Evolutionary conservation across 2,888 invertebrate genomes (phyloP).

Genomic region (Rhaphigaster nebulosa): DNA sequence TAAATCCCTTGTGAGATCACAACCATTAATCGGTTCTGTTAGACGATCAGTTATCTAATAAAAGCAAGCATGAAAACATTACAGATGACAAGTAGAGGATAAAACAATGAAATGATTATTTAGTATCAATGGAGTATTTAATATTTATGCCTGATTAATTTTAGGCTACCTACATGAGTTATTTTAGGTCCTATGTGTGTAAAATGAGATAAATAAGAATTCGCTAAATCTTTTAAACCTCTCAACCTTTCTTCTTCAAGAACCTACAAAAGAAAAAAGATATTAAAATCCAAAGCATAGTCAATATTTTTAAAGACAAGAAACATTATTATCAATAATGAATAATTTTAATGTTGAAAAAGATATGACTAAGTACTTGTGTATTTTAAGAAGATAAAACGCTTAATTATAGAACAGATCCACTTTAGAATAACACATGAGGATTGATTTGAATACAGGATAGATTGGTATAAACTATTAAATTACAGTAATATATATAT

Average conservation of each 20-base stretch:
- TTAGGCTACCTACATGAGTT: constrained; percentile 72
- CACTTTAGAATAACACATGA: neutral
- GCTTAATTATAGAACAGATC: neutral
- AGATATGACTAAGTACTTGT: neutral
- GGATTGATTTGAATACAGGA: neutral
- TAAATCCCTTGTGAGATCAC: constrained; percentile 75
- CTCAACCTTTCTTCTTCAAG: constrained; percentile 91
- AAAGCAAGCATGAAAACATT: neutral
- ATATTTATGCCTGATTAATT: neutral
- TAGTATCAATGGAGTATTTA: neutral
- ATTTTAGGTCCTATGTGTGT: constrained; percentile 84
- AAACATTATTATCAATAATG: neutral
- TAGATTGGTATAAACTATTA: too few species aligned
- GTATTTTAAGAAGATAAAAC: neutral
- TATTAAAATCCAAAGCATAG: neutral
- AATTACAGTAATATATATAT: too few species aligned
- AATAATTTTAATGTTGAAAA: neutral
- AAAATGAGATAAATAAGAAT: constrained; percentile 73
- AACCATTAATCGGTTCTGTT: constrained; percentile 76
- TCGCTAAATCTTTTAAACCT: constrained; percentile 80
- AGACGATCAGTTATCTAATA: constrained; percentile 79
- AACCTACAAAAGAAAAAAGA: constrained; percentile 68
- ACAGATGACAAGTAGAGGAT: neutral
- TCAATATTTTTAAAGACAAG: neutral
- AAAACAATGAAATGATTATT: neutral